Evolutionary conservation across 1,140 invertebrate species (phyloP), one percentile per base, ranked within the genome.

Genomic region (Nephila pilipes): DNA sequence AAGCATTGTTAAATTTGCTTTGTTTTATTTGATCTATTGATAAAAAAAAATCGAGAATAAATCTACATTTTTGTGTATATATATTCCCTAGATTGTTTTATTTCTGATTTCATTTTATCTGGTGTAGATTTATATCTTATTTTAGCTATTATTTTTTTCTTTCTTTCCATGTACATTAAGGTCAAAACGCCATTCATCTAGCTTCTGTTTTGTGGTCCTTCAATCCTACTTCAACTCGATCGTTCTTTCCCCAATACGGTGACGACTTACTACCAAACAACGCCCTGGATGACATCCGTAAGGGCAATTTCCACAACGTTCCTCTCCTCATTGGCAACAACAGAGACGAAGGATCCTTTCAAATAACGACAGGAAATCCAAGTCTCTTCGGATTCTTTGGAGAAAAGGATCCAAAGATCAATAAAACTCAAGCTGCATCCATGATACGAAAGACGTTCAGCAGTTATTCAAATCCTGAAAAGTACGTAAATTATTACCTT

Each of bases 361-460:
- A 38, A 14, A 36, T 80, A 32, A 80, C 75, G 2, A 46, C 75
- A 0, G 16, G 32, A 36, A 16, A 80, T 38, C 75, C 36, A 20
- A 22, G 29, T 55, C 14, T 75, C 5, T 89, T 89, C 25, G 87
- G 87, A 29, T 32, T 79, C 63, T 89, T 75, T 79, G 65, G 87
- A 10, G 36, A 89, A 55, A 89, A 79, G 55, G 18, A 89, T 75
- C 87, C 87, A 8, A 32, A 55, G 10, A 79, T 89, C n/a, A 89
- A 75, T 14, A 69, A 55, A 25, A 55, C 87, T 5, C 60, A 65
- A 25, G 87, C 29, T 12, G 38, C n/a, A 14, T n/a, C 22, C n/a
- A 89, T 89, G n/a, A 75, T 89, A n/a, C 22, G 22, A 4, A 29
- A 79, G 32, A 46, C 22, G 3, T 46, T 89, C 18, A 12, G 12